Conservation (phyloP, 2,888 invertebrate genomes). For the Cosmia trapezina region DNA sequence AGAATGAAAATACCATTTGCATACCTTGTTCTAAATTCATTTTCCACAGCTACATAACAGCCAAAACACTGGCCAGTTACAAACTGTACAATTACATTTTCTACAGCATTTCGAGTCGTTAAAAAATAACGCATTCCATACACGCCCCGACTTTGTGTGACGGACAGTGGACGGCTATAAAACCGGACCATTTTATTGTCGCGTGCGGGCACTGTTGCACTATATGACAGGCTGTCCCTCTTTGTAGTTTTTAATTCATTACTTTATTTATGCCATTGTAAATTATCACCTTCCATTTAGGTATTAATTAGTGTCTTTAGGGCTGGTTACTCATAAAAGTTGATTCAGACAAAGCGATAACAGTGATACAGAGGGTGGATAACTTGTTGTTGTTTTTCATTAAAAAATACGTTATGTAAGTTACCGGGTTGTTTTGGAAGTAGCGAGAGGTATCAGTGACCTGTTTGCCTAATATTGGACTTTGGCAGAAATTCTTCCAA, state of each 20-base stretch:
- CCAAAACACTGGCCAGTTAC: constrained; percentile 40
- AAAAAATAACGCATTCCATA: constrained; percentile 62
- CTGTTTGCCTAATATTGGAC: not conserved
- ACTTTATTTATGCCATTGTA: constrained; percentile 45
- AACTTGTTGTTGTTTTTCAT: not conserved
- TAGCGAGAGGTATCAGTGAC: not conserved
- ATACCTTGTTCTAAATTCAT: constrained; percentile 9
- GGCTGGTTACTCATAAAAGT: constrained; percentile 3
- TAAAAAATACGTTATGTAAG: not conserved
- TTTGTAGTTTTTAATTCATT: constrained; percentile 51
- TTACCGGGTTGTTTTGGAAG: not conserved
- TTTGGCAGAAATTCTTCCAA: not conserved
- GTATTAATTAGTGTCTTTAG: constrained; percentile 17
- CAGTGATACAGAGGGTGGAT: not conserved
- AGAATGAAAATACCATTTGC: no score
- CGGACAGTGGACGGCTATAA: constrained; percentile 47
- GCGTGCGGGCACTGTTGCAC: constrained; percentile 48
- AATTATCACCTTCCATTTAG: constrained; percentile 46
- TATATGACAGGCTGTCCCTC: constrained; percentile 34
- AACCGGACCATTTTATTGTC: constrained; percentile 54
- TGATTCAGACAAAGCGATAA: constrained; percentile 1
- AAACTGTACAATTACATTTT: constrained; percentile 34
- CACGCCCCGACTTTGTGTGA: constrained; percentile 48
- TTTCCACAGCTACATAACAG: not conserved
- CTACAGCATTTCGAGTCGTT: constrained; percentile 34